Base-by-base conservation (phyloP, 2,113 vertebrate genomes). In the Chinchilla lanigera region DNA sequence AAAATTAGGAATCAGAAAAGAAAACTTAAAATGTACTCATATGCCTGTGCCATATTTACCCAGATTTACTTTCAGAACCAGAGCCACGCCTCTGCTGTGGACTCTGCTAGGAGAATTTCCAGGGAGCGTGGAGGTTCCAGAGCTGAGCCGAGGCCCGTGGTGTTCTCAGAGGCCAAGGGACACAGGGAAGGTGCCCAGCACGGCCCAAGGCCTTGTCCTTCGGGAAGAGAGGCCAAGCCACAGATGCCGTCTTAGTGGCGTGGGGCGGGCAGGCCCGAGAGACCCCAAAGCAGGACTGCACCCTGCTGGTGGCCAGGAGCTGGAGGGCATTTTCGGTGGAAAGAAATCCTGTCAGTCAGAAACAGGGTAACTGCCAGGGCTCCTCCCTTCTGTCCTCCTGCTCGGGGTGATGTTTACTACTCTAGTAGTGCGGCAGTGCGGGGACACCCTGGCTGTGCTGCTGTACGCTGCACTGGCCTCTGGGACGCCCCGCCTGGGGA, bases 401-500 rank as follows among this genome's bases (percentile, higher is more conserved):
- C 73, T 7, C 13, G 6, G n/a, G 17, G 14, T 2, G 41, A 28
- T 16, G 44, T 30, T 47, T 47, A 26, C 26, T 33, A 33, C 47
- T 33, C 28, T 13, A 35, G 41, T n/a, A 3, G 19, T 20, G 35
- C 54, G 12, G 12, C 75, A 41, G 33, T 10, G 0, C 52, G 6
- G 35, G 86, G 56, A 26, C 41, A 20, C 13, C 41, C 12, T 35
- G 26, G 24, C 4, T 20, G 44, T 10, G 16, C n/a, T 24, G 47
- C 7, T 12, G 10, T 1, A 2, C 20, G 30, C 78, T 5, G 7
- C 7, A 0, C 44, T 20, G 5, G 41, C 47, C 44, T 38, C 65
- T 8, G 13, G 3, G 41, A 56, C 7, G 13, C 8, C 47, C 30
- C 2, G 7, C 44, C 78, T 3, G 41, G 17, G 12, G 0, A 5